These are phyloP conservation scores for Acrocephalus kingi DNA, from an alignment of 2,113 vertebrate species.

Conservation along the genomic window DNA sequence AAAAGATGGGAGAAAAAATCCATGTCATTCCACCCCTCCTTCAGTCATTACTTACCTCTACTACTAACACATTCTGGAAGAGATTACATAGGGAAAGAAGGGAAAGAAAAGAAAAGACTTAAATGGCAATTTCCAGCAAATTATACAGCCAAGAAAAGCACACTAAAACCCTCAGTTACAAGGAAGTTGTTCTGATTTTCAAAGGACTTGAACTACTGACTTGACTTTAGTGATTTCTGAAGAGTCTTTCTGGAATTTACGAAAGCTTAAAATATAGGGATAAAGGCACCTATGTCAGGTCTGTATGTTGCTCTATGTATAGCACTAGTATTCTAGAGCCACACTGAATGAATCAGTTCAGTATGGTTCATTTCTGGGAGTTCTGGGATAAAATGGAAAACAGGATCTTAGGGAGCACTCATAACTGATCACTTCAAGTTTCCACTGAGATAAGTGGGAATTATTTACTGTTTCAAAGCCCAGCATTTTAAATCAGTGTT, in stretches of 20 bases:
- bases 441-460: background rate
- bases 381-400: background rate
- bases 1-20: background rate
- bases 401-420: background rate
- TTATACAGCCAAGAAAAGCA: background rate
- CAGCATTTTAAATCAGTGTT: background rate
- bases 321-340: too few species aligned
- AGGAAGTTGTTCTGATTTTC: background rate
- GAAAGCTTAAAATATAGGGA: background rate
- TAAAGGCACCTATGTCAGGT: background rate
- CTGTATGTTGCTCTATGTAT: too few species aligned
- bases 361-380: background rate
- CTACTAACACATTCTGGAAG: conserved; percentile 84
- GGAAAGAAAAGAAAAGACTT: background rate
- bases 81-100: background rate
- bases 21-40: background rate
- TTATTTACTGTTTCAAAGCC: background rate
- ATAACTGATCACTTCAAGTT: background rate
- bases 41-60: conserved; percentile 79
- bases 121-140: background rate
- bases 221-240: background rate
- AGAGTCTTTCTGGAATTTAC: background rate
- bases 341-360: background rate
- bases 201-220: background rate
- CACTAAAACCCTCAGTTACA: background rate